These are phyloP conservation scores for Chloromyia formosa DNA, from an alignment of 2,888 invertebrate species.

Conservation along the genomic window DNA sequence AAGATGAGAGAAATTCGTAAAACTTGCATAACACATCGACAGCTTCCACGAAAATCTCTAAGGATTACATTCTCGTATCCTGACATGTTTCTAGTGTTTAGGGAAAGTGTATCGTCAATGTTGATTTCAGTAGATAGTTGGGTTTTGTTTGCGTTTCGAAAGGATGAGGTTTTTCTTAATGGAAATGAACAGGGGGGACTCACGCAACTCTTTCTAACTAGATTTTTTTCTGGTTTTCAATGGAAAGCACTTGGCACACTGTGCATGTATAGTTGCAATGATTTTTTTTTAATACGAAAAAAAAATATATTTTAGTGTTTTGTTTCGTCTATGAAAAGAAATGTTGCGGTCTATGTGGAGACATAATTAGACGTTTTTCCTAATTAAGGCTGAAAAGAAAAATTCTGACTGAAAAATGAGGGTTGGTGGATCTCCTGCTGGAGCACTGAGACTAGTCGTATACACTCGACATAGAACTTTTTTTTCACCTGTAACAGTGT, in stretches of 20 bases:
- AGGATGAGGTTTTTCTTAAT: neutral
- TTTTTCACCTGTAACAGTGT: too few species aligned
- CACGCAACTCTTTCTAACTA: neutral
- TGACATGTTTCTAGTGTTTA: too few species aligned
- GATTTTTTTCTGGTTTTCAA: too few species aligned
- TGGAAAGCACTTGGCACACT: neutral
- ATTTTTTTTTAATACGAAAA: neutral
- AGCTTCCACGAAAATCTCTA: constrained; percentile 21
- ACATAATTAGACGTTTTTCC: neutral
- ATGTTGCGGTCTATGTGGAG: neutral
- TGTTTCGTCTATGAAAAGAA: neutral
- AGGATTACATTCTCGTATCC: constrained; percentile 1
- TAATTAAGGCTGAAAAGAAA: neutral
- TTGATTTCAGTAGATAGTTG: constrained; percentile 1
- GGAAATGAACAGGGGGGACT: neutral
- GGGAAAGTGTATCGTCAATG: neutral
- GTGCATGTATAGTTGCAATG: neutral
- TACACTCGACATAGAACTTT: too few species aligned
- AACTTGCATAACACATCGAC: constrained; percentile 33
- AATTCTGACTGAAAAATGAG: neutral
- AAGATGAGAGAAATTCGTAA: constrained; percentile 28
- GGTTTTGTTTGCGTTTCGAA: neutral
- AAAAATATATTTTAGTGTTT: too few species aligned
- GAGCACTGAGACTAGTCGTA: too few species aligned
- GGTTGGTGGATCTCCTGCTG: neutral